phyloP scores from a whole-genome alignment of 1,140 invertebrate species.

The Dufourea novaeangliae region DNA sequence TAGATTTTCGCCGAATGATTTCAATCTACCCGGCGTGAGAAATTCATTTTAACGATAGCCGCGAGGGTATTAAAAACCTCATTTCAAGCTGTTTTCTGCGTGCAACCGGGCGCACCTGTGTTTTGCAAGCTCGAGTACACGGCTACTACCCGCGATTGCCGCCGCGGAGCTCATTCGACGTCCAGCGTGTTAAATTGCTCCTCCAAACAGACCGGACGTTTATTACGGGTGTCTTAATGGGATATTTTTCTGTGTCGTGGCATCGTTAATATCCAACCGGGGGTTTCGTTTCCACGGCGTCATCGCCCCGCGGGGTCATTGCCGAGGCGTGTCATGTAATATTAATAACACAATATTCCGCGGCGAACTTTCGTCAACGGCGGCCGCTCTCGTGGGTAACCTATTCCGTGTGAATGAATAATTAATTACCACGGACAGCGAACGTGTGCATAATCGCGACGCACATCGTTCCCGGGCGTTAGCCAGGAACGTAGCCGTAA shows the following conservation, averaged over 20 bases:
- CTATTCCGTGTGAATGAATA: conserved; percentile 9
- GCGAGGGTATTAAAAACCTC: conserved; percentile 23
- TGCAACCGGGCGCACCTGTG: neutral
- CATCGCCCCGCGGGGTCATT: too few species aligned
- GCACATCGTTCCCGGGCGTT: neutral
- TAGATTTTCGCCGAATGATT: conserved; percentile 17
- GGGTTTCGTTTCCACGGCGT: neutral
- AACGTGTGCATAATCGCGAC: neutral
- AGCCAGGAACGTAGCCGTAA: neutral
- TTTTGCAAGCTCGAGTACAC: conserved; percentile 20
- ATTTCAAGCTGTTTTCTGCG: neutral
- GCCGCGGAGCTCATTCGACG: conserved; percentile 31
- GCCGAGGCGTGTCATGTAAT: conserved; percentile 19
- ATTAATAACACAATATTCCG: conserved; percentile 39
- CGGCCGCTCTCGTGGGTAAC: neutral
- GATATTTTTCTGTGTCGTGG: conserved; percentile 36
- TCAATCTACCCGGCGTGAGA: neutral
- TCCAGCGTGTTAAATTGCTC: conserved; percentile 29
- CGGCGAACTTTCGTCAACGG: conserved; percentile 8
- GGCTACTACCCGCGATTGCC: conserved; percentile 21
- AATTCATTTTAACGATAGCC: neutral
- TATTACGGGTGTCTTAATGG: conserved; percentile 40
- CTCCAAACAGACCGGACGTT: conserved; percentile 23
- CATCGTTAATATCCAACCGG: conserved; percentile 31
- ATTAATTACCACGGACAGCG: neutral